Conservation (phyloP, 2,888 invertebrate genomes). For the Ectemnius lituratus region DNA sequence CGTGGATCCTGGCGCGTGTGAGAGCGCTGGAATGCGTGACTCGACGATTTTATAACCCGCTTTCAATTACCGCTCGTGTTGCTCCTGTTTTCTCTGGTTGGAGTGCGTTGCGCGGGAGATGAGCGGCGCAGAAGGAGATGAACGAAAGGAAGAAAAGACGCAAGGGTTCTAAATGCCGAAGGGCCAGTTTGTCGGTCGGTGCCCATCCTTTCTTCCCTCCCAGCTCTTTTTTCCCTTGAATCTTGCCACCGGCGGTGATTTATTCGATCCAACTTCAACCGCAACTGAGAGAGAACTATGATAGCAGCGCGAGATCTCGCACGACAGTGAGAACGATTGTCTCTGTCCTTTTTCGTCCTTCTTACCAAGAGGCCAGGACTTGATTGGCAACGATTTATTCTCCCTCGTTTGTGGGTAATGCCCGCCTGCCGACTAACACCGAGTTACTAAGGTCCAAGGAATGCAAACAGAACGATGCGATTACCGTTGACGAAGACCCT, state of each 20-base stretch:
- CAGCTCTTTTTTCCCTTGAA: not conserved
- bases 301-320: not conserved
- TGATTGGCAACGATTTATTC: constrained; percentile 51
- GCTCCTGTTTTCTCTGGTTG: constrained; percentile 46
- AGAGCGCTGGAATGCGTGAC: constrained; percentile 61
- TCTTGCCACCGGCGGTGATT: not conserved
- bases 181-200: constrained; percentile 37
- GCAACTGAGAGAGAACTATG: not conserved
- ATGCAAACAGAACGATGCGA: not conserved
- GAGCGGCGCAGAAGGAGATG: constrained; percentile 29
- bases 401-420: constrained; percentile 41
- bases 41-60: constrained; percentile 66
- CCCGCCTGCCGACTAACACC: too few relatives aligned
- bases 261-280: not conserved
- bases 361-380: not conserved
- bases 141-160: constrained; percentile 39
- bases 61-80: constrained; percentile 63
- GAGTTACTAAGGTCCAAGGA: not conserved
- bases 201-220: not conserved
- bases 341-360: too few relatives aligned
- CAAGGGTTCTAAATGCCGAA: constrained; percentile 42
- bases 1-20: constrained; percentile 12
- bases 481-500: too few relatives aligned
- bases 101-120: constrained; percentile 6
- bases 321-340: constrained; percentile 39